Evolutionary conservation across 2,113 vertebrate species (phyloP), one percentile per base, ranked within the genome.

Genomic region (Eulemur rufifrons): DNA sequence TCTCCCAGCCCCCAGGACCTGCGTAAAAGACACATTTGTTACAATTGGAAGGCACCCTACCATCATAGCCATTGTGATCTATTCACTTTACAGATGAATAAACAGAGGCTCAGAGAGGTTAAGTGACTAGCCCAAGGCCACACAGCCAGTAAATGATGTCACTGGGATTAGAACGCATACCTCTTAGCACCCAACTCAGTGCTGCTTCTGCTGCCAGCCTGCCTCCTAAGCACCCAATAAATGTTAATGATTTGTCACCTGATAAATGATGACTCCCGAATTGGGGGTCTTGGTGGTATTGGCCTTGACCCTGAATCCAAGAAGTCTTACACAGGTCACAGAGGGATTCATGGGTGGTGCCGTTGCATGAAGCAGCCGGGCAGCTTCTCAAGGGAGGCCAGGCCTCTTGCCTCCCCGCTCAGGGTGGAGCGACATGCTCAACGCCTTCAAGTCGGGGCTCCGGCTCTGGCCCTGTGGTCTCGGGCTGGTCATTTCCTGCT

Each of bases 341-440:
- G 56, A 73, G 84, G 76, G 84, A 27, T n/a, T 9, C 45, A 4
- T 13, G 45, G 64, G 69, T 18, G 68, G 4, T 9, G 8, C 6
- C 37, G 9, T 0, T 45, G 27, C 54, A 12, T 59, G 37, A 68
- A 82, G 74, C 47, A 47, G 32, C 14, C 0, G 2, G 20, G 20
- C 81, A 42, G 8, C 66, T 59, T 81, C 56, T 56, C 6, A 14
- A 23, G 14, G 39, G 54, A 25, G 17, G 8, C 50, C 52, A 13
- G 3, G 9, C 8, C 9, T 21, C 61, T 32, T 5, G 0, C 52
- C 61, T 20, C 63, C 52, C 2, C 69, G 6, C 0, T 4, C 32
- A 15, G 6, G 64, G 13, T 9, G 15, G 20, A 34, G 17, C 3
- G 11, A n/a, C 14, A 0, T 0, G 12, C 27, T 45, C 13, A 5